These are phyloP conservation scores for Amphilophus citrinellus DNA, from an alignment of 2,113 vertebrate genomes.

Conservation along the genomic window DNA sequence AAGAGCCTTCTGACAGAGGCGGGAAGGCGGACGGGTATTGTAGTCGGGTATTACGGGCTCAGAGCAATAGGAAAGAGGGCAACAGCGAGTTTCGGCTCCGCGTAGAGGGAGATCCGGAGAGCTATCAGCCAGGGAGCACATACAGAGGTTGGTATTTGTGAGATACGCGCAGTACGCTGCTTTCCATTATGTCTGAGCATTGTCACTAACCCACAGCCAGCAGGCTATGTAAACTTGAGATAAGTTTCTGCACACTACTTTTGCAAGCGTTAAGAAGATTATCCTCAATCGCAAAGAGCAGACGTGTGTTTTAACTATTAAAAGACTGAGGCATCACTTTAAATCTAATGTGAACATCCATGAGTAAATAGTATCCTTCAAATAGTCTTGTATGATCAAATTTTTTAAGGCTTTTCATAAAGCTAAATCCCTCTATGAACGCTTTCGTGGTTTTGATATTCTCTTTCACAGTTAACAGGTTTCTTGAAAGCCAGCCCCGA, in stretches of 20 bases:
- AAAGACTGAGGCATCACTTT: background rate
- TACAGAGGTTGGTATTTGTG: conserved; percentile 88
- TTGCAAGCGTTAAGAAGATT: background rate
- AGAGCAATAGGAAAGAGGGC: conserved; percentile 89
- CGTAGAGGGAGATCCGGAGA: conserved; percentile 95
- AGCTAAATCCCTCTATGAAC: background rate
- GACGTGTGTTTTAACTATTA: background rate
- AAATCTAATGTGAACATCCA: background rate
- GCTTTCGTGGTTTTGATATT: background rate
- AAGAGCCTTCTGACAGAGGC: conserved; percentile 91
- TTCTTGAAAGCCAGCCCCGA: background rate
- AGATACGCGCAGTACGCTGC: conserved; percentile 63
- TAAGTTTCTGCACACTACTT: conserved; percentile 21
- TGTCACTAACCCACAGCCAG: background rate
- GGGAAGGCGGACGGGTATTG: conserved; percentile 93
- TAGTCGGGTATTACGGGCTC: conserved; percentile 92
- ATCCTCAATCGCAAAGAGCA: background rate
- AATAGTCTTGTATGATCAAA: background rate
- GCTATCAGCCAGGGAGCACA: conserved; percentile 95
- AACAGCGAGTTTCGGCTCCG: conserved; percentile 95
- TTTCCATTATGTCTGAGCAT: conserved; percentile 13
- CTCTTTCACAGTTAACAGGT: conserved; percentile 12
- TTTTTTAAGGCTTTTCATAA: background rate
- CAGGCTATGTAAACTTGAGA: conserved; percentile 30
- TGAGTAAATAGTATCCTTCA: background rate